phyloP scores from a whole-genome alignment of 2,113 vertebrate genomes.

The Pelmatolapia mariae region DNA sequence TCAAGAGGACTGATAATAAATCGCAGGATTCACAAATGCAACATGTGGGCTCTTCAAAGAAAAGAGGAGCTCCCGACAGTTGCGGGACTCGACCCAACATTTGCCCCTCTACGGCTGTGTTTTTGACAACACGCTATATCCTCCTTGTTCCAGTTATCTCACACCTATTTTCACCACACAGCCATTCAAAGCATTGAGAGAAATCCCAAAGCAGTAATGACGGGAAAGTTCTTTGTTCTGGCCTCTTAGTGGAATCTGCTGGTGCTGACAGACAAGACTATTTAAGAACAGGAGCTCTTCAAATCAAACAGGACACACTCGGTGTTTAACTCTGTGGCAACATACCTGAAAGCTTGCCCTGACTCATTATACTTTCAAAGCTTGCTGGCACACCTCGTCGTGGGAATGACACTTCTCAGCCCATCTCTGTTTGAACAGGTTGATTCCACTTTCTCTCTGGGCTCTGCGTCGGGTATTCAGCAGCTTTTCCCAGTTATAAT shows the following conservation, averaged over 20 bases:
- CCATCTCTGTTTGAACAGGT: slow-evolving; percentile 63
- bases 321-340: slow-evolving; percentile 49
- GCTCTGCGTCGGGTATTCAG: slow-evolving; percentile 5
- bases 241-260: slow-evolving; percentile 51
- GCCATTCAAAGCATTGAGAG: slow-evolving; percentile 14
- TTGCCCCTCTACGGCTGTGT: background rate
- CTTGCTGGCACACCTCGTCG: slow-evolving; percentile 55
- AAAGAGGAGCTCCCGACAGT: slow-evolving; percentile 58
- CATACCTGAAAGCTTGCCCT: slow-evolving; percentile 48
- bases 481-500: slow-evolving; percentile 12
- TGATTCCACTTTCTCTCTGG: slow-evolving; percentile 60
- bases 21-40: slow-evolving; percentile 52
- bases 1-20: slow-evolving; percentile 49
- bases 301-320: slow-evolving; percentile 63
- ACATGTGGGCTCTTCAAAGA: slow-evolving; percentile 59
- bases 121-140: background rate
- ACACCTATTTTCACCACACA: slow-evolving; percentile 46
- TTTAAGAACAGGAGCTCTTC: slow-evolving; percentile 57
- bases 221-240: slow-evolving; percentile 48
- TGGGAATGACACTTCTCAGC: slow-evolving; percentile 68
- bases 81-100: background rate
- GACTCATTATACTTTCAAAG: slow-evolving; percentile 66
- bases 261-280: slow-evolving; percentile 66
- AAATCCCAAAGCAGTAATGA: slow-evolving; percentile 51
- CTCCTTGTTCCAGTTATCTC: background rate